Percentiles rank a stretch among this genome's conserved stretches.
phyloP scores from a whole-genome alignment of 2,113 vertebrate species.

The Alouatta palliata region DNA sequence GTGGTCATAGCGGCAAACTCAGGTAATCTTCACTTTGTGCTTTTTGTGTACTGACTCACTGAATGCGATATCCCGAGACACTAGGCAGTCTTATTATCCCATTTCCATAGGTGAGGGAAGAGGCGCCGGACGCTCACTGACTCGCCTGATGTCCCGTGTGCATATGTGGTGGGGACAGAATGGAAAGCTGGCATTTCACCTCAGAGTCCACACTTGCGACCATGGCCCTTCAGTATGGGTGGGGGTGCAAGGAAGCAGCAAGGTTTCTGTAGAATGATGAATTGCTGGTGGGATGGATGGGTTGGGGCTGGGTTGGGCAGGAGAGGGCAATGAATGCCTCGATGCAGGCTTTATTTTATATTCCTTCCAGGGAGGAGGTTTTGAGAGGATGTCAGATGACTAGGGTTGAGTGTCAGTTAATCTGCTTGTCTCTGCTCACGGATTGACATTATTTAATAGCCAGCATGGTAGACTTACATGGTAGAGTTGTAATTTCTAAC shows the following conservation, averaged over 20 bases:
- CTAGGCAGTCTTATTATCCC: not conserved
- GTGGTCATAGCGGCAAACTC: not conserved
- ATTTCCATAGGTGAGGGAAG: not conserved
- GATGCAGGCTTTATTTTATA: too few relatives aligned
- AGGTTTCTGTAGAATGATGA: not conserved
- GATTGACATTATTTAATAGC: not conserved
- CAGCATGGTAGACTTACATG: not conserved
- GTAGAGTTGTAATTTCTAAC: not conserved
- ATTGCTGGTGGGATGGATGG: accelerated
- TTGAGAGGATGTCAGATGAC: accelerated
- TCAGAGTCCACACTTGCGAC: accelerated
- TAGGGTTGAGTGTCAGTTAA: not conserved
- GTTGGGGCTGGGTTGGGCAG: not conserved
- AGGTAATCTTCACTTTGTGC: not conserved
- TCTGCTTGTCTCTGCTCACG: not conserved
- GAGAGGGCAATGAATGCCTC: too few relatives aligned
- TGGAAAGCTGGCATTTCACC: not conserved
- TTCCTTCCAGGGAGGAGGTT: not conserved
- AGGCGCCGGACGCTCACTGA: accelerated
- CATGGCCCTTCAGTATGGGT: accelerated
- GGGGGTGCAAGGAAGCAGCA: accelerated
- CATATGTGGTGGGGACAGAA: accelerated
- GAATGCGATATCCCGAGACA: accelerated
- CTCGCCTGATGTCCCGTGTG: not conserved
- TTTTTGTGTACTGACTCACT: not conserved